Percentiles rank a stretch among this genome's conserved stretches.
These are phyloP conservation scores for Chiloscyllium plagiosum DNA, from an alignment of 2,113 vertebrate species.

Conservation along the genomic window DNA sequence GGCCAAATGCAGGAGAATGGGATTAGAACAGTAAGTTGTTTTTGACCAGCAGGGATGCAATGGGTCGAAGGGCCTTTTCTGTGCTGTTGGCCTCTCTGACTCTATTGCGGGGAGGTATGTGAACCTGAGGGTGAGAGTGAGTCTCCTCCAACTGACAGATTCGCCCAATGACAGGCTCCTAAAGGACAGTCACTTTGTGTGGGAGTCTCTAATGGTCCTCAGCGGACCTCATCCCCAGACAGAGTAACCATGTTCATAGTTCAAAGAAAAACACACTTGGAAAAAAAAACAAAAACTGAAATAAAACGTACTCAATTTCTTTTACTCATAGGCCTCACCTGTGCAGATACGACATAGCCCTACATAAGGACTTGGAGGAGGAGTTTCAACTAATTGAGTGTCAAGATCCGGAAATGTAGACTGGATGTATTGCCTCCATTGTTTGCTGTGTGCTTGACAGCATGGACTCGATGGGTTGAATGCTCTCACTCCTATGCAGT, in stretches of 20 bases:
- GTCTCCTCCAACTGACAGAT: not conserved
- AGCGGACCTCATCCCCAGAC: not conserved
- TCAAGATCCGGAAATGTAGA: conserved; percentile 40
- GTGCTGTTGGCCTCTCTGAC: no score
- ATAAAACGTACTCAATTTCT: not conserved
- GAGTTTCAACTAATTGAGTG: conserved; percentile 71
- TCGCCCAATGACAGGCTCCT: not conserved
- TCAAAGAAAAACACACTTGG: not conserved
- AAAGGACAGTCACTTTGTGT: not conserved
- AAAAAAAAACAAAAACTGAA: not conserved
- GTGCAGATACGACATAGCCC: conserved; percentile 77
- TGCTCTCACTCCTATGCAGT: not conserved
- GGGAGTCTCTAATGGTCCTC: not conserved
- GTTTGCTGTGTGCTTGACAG: not conserved
- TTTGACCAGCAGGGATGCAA: no score
- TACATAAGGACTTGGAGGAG: conserved; percentile 67
- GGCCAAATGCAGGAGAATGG: no score
- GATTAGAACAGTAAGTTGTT: no score
- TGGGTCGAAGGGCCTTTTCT: no score
- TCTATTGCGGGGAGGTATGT: no score
- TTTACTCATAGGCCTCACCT: conserved; percentile 59
- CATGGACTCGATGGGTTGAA: not conserved
- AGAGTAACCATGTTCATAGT: not conserved
- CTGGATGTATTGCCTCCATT: not conserved
- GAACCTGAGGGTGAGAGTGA: no score